phyloP scores from a whole-genome alignment of 2,113 vertebrate genomes.

The Hydrochoerus hydrochaeris region DNA sequence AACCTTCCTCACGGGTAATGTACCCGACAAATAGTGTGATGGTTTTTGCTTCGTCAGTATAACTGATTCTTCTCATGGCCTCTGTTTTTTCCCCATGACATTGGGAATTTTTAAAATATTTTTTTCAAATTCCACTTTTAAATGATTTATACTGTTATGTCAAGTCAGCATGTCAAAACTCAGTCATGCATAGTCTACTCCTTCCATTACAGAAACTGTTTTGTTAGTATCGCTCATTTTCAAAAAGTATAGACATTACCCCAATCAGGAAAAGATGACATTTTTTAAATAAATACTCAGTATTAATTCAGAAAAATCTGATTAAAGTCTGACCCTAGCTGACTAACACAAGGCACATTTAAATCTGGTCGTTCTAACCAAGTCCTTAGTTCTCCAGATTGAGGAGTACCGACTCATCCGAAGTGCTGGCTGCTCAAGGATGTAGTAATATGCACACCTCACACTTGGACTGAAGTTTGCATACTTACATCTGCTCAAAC shows the following conservation, averaged over 20 bases:
- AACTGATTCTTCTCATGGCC: neutral
- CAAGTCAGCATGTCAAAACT: constrained; percentile 15
- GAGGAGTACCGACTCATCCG: neutral
- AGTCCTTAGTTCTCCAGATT: neutral
- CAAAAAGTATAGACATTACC: neutral
- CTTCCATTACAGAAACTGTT: neutral
- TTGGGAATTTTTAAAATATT: neutral
- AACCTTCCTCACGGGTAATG: neutral
- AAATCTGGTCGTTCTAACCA: neutral
- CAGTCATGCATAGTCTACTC: too few relatives aligned
- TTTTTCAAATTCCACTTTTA: neutral
- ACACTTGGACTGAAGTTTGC: neutral
- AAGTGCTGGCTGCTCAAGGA: rapidly evolving
- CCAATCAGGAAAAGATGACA: neutral
- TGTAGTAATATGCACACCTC: neutral
- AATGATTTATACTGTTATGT: neutral
- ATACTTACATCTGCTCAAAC: neutral
- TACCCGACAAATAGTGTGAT: neutral
- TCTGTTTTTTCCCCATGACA: neutral
- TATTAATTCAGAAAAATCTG: neutral
- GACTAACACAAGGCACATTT: neutral
- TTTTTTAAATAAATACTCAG: neutral
- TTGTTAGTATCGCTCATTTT: neutral
- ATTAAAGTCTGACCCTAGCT: neutral
- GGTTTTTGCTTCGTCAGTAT: neutral